Evolutionary conservation across 2,113 vertebrate genomes (phyloP).

Genomic region (Oncorhynchus gorbuscha): DNA sequence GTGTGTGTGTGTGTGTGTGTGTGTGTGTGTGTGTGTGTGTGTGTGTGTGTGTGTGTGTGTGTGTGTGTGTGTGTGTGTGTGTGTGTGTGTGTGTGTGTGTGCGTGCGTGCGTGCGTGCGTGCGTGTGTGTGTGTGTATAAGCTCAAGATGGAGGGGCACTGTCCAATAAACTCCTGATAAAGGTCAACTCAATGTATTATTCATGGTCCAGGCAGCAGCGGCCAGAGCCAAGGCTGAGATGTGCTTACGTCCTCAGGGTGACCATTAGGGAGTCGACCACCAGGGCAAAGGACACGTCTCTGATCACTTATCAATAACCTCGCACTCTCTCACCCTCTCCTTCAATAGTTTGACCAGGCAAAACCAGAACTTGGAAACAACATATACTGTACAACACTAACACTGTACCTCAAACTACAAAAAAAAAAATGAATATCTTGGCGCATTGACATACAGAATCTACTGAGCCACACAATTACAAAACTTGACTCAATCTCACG

Average conservation of each 20-base stretch:
- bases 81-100: neutral
- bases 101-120: neutral
- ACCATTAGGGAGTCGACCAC: conserved; percentile 54
- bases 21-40: neutral
- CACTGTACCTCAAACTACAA: neutral
- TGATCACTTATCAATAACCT: conserved; percentile 41
- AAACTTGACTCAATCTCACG: neutral
- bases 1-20: neutral
- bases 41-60: neutral
- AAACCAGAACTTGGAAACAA: neutral
- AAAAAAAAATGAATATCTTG: neutral
- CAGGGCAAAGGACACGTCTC: conserved; percentile 78
- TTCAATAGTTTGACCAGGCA: neutral
- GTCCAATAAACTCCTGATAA: conserved; percentile 71
- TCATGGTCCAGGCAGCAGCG: conserved; percentile 66
- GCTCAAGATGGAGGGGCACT: neutral
- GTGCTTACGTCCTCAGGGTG: conserved; percentile 62
- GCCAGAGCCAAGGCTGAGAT: conserved; percentile 73
- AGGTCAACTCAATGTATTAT: conserved; percentile 78
- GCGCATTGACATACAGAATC: neutral
- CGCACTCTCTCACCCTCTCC: neutral
- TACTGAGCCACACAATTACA: neutral
- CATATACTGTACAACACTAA: too few species aligned
- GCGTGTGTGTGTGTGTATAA: neutral
- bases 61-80: too few species aligned